Base-by-base conservation (phyloP, 2,113 vertebrate species). In the Labrus mixtus region DNA sequence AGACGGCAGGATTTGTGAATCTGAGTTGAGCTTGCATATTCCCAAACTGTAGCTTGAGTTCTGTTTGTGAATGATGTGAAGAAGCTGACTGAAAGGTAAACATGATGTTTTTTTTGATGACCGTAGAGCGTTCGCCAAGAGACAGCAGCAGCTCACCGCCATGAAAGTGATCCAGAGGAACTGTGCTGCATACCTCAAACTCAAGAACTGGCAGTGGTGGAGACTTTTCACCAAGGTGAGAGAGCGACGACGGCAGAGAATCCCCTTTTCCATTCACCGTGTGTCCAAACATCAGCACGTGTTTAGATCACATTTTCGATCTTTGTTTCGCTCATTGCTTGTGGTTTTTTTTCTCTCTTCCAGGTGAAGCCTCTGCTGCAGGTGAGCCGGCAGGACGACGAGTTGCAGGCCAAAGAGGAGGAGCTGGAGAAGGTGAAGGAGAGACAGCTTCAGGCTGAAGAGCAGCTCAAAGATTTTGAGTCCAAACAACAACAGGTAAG, bases 191-290 rank as follows among this genome's bases (percentile, higher is more conserved):
- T 99, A 99, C 88, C 89, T 99, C 71, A 99, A 99, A 86, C 96
- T 99, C 59, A 91, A 96, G 25, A 99, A 99, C 94, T 99, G 98
- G 98, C 97, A 99, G 48, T 99, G 98, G 98, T 99, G 98, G 98
- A 94, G 98, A 51, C 91, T 99, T 29, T 99, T 99, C 92, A 99
- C 97, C 46, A 99, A 99, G 97, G 98, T 98, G 90, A 50, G 66
- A 55, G n/a, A n/a, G n/a, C n/a, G n/a, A n/a, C n/a, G n/a, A n/a
- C n/a, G n/a, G n/a, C n/a, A n/a, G n/a, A n/a, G n/a, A 15, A 25
- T 25, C 25, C 25, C 25, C 3, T 25, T 3, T 25, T 25, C 25
- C 25, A 25, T 3, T 2, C 3, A 25, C 25, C 25, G 25, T 25
- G 25, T 25, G 25, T 25, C 25, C 25, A 25, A 25, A 25, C 25